A percentile compares a stretch with the other conserved stretches of the same genome.
Conservation (phyloP, 1,140 invertebrate genomes). For the Drosophila teissieri region DNA sequence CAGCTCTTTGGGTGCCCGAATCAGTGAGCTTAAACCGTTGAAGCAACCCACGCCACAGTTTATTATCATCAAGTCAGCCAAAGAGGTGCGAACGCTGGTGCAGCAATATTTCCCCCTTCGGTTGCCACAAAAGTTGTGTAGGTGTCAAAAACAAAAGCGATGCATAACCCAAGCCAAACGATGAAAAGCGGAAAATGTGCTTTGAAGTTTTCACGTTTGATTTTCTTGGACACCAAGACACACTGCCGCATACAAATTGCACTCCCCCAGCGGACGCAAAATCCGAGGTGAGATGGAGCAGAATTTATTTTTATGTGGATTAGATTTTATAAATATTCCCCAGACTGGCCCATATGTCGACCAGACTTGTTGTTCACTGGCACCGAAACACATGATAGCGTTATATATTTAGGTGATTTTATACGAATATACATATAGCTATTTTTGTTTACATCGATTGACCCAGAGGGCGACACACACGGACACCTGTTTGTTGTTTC, state of each 20-base stretch:
- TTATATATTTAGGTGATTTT: slow-evolving; percentile 15
- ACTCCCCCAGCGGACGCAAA: slow-evolving; percentile 19
- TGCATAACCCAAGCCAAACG: slow-evolving; percentile 42
- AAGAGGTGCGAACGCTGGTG: slow-evolving; percentile 68
- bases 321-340: slow-evolving; percentile 32
- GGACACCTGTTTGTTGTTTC: slow-evolving; percentile 61
- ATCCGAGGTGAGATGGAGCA: slow-evolving; percentile 25
- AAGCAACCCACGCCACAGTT: slow-evolving; percentile 65
- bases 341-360: slow-evolving; percentile 40
- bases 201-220: slow-evolving; percentile 68
- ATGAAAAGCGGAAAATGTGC: slow-evolving; percentile 59
- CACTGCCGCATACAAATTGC: slow-evolving; percentile 15
- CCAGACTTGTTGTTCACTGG: slow-evolving; percentile 34
- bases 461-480: slow-evolving; percentile 31
- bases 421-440: slow-evolving; percentile 36
- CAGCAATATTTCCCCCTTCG: slow-evolving; percentile 29
- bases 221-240: slow-evolving; percentile 42
- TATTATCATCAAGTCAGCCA: slow-evolving; percentile 57
- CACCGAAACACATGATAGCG: slow-evolving; percentile 11
- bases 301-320: slow-evolving; percentile 47
- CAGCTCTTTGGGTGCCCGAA: not conserved
- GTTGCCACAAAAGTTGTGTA: slow-evolving; percentile 54
- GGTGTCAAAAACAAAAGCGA: slow-evolving; percentile 72
- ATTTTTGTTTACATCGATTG: slow-evolving; percentile 68
- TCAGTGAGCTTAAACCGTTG: slow-evolving; percentile 44